Evolutionary conservation across 2,113 vertebrate species (phyloP), one percentile per base, ranked within the genome.

Genomic region (Gasterosteus nipponicus): DNA sequence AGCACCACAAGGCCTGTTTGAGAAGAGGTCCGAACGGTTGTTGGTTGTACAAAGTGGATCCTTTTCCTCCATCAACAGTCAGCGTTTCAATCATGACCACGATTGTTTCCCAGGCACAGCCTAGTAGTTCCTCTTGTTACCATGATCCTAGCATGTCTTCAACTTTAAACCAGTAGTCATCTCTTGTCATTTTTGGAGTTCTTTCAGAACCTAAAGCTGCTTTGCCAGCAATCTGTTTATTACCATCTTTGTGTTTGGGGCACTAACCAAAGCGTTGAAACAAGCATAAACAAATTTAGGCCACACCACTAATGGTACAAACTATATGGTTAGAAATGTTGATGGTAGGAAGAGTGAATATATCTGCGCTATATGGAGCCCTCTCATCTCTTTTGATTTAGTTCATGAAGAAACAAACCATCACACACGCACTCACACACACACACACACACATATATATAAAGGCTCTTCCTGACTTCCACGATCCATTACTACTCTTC

Each of bases 401-500:
- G 16, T 12, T 31, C 0, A 11, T 26, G 9, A n/a, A 49, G 19
- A 44, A 9, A 8, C 5, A 46, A 53, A 33, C 41, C 53, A 44
- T 1, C 22, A 26, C 22, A 26, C 22, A 60, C 22, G 44, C 19
- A n/a, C 5, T 35, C 10, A 33, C 56, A 26, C 12, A 7, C 58
- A 15, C 59, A 41, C 11, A 8, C 19, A 41, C 19, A 7, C 4
- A 47, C 22, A 61, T 29, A 53, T 29, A 16, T 4, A 15, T 9
- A 53, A 44, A 33, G 11, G 6, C 39, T 57, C 18, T 57, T 60
- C 29, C 16, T 58, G 18, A 22, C 49, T 65, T 39, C 2, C 67
- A 38, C 22, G 26, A 64, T 83, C 73, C 39, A 69, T 74, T 63
- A 71, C 42, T 64, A 60, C 53, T 63, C 44, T 46, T 46, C 65